phyloP scores from a whole-genome alignment of 2,113 vertebrate genomes.

The Albula goreensis region DNA sequence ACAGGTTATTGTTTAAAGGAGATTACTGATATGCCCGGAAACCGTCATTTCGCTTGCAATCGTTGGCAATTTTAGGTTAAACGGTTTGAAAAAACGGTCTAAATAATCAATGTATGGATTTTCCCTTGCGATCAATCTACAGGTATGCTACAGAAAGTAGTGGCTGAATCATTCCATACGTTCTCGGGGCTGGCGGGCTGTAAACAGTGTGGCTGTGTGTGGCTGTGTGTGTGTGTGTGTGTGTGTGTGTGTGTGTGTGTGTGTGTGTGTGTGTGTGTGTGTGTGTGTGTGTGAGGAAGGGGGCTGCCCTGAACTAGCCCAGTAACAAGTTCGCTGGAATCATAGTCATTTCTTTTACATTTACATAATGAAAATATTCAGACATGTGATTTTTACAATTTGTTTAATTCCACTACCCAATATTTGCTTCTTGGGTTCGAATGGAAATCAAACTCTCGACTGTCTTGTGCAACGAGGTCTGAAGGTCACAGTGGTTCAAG shows the following conservation, averaged over 20 bases:
- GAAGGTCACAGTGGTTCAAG: not conserved
- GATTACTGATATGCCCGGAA: too few species aligned
- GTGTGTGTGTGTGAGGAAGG: too few species aligned
- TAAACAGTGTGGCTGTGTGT: not conserved
- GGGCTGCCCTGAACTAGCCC: not conserved
- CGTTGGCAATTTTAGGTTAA: not conserved
- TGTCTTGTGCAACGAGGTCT: not conserved
- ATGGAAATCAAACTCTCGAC: conserved; percentile 10
- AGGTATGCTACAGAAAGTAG: not conserved
- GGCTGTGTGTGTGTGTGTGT: too few species aligned
- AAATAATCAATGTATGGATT: not conserved
- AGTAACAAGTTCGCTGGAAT: not conserved
- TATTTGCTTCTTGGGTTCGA: not conserved
- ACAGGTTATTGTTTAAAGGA: too few species aligned
- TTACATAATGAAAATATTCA: conserved; percentile 19
- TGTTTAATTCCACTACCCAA: not conserved
- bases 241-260: not conserved
- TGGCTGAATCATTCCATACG: not conserved
- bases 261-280: too few species aligned
- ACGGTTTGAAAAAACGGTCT: not conserved
- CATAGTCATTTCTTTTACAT: conserved; percentile 20
- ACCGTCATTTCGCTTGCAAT: not conserved
- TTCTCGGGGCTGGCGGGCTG: not conserved
- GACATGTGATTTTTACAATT: conserved; percentile 20
- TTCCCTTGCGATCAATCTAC: not conserved